A percentile compares a stretch with the other conserved stretches of the same genome.
phyloP scores from a whole-genome alignment of 2,888 invertebrate genomes.

The Cheilosia soror region DNA sequence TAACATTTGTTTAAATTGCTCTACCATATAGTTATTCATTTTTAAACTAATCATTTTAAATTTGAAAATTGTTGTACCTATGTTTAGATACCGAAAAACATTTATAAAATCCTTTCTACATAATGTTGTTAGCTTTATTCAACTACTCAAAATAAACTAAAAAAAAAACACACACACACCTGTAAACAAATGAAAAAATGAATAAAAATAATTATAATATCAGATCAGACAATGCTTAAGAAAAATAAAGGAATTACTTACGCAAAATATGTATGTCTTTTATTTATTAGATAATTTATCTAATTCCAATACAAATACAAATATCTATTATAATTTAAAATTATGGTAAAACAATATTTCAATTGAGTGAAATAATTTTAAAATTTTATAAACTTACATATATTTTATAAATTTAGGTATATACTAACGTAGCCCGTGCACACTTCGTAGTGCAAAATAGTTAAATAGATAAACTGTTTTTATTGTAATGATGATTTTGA shows the following conservation, averaged over 20 bases:
- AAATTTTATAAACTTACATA: too few relatives aligned
- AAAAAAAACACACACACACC: constrained; percentile 32
- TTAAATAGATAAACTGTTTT: too few relatives aligned
- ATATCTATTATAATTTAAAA: too few relatives aligned
- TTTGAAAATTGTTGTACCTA: constrained; percentile 65
- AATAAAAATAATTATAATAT: constrained; percentile 55
- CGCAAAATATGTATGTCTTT: constrained; percentile 30
- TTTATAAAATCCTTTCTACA: constrained; percentile 67
- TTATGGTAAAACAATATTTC: too few relatives aligned
- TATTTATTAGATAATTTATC: constrained; percentile 1
- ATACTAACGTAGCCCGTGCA: too few relatives aligned
- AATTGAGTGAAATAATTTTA: too few relatives aligned
- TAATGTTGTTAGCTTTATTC: constrained; percentile 71
- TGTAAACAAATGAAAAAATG: constrained; percentile 50
- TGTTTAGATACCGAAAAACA: constrained; percentile 60
- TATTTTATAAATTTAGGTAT: too few relatives aligned
- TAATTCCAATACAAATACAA: too few relatives aligned
- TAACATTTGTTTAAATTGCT: constrained; percentile 11
- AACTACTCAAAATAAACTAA: constrained; percentile 62
- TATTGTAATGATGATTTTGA: too few relatives aligned
- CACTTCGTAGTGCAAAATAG: too few relatives aligned
- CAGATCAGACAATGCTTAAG: constrained; percentile 70
- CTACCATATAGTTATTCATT: constrained; percentile 22
- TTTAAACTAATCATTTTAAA: constrained; percentile 16
- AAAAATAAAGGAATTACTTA: constrained; percentile 74